These are phyloP conservation scores for Mechanitis mazaeus DNA, from an alignment of 2,888 invertebrate genomes.

Conservation along the genomic window DNA sequence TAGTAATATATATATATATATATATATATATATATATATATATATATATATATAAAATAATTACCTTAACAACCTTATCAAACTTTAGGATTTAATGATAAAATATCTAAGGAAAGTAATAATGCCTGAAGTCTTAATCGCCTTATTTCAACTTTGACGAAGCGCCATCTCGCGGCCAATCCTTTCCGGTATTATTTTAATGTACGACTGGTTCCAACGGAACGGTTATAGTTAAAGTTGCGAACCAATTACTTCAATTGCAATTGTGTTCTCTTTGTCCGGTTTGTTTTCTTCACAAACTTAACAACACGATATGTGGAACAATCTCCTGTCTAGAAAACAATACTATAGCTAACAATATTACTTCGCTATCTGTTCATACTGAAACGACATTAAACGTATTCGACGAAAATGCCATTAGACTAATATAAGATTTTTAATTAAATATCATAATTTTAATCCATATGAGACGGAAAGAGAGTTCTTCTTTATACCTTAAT, in stretches of 20 bases:
- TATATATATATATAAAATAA: background rate
- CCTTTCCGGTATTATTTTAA: conserved; percentile 60
- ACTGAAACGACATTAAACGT: background rate
- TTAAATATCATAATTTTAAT: too few species aligned
- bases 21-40: conserved; percentile 2
- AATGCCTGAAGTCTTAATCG: conserved; percentile 48
- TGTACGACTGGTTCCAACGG: conserved; percentile 50
- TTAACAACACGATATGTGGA: conserved; percentile 8
- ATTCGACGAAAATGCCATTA: background rate
- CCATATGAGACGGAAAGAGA: too few species aligned
- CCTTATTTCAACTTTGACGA: conserved; percentile 55
- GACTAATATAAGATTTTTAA: too few species aligned
- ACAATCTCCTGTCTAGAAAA: conserved; percentile 11
- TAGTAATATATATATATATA: background rate
- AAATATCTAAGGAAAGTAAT: conserved; percentile 41
- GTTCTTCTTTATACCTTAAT: too few species aligned
- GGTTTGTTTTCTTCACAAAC: conserved; percentile 40
- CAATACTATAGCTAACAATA: conserved; percentile 3
- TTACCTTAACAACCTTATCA: background rate
- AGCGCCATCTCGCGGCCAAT: conserved; percentile 61
- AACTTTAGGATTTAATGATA: conserved; percentile 11
- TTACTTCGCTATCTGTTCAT: background rate
- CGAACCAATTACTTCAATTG: conserved; percentile 57
- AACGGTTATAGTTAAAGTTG: conserved; percentile 58
- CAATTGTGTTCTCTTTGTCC: conserved; percentile 40